A percentile compares a stretch with the other conserved stretches of the same genome.
These are phyloP conservation scores for Agonopterix alstromeriana DNA, from an alignment of 2,888 invertebrate species.

Conservation along the genomic window DNA sequence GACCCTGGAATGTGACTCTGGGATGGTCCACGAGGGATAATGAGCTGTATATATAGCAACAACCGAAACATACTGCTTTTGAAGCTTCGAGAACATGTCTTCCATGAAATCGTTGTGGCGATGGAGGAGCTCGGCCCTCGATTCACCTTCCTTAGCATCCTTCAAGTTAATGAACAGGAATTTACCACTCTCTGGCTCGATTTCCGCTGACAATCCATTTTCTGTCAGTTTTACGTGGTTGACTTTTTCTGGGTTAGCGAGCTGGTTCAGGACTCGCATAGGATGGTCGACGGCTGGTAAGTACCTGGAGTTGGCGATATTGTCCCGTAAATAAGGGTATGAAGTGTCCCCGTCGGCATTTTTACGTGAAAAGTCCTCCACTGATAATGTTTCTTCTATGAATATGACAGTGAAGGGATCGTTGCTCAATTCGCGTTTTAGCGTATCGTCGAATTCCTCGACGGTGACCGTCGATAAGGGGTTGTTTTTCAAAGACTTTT, in stretches of 20 bases:
- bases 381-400: conserved; percentile 71
- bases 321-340: conserved; percentile 51
- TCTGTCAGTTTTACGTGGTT: conserved; percentile 54
- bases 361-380: conserved; percentile 76
- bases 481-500: conserved; percentile 32
- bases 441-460: conserved; percentile 44
- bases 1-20: conserved; percentile 32
- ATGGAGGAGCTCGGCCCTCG: conserved; percentile 70
- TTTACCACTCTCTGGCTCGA: conserved; percentile 57
- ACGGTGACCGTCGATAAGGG: conserved; percentile 43
- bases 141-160: conserved; percentile 75
- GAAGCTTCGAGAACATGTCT: conserved; percentile 64
- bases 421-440: conserved; percentile 47
- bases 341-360: conserved; percentile 49
- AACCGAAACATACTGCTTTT: conserved; percentile 57
- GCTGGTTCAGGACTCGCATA: conserved; percentile 66
- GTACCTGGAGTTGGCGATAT: conserved; percentile 61
- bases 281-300: conserved; percentile 80
- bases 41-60: conserved; percentile 77
- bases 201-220: conserved; percentile 45
- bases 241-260: conserved; percentile 52
- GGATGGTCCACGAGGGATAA: conserved; percentile 67
- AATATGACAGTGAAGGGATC: conserved; percentile 68
- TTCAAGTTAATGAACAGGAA: conserved; percentile 75
- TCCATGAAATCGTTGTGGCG: conserved; percentile 79